phyloP scores from a whole-genome alignment of 2,113 vertebrate genomes.

The Catharus bicknelli region DNA sequence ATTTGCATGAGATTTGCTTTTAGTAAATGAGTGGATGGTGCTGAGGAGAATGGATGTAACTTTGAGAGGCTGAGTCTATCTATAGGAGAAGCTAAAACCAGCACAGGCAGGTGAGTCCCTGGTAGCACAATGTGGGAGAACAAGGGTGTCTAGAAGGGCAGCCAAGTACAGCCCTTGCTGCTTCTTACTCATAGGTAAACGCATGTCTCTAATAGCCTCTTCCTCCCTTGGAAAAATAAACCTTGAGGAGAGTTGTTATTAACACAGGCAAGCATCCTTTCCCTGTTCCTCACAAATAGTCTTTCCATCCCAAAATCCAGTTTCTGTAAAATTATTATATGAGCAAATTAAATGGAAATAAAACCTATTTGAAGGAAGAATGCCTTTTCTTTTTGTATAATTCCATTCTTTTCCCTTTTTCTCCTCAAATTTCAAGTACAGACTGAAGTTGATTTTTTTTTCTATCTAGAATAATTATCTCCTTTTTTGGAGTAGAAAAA shows the following conservation, averaged over 20 bases:
- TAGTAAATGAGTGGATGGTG: neutral
- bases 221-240: neutral
- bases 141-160: neutral
- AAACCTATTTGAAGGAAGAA: neutral
- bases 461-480: neutral
- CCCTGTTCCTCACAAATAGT: neutral
- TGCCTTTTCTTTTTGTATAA: neutral
- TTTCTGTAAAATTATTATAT: neutral
- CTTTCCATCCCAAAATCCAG: neutral
- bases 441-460: neutral
- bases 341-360: neutral
- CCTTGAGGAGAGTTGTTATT: neutral
- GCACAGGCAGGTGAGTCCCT: neutral
- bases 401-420: accelerated
- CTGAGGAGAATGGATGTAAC: neutral
- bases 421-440: neutral
- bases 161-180: neutral
- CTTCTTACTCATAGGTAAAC: neutral
- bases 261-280: neutral
- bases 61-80: neutral
- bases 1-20: neutral
- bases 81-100: neutral
- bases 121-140: neutral
- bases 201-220: neutral
- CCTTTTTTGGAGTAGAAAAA: neutral